Base-by-base conservation (phyloP, 2,797 vertebrate species). In the Eulemur rubriventer region DNA sequence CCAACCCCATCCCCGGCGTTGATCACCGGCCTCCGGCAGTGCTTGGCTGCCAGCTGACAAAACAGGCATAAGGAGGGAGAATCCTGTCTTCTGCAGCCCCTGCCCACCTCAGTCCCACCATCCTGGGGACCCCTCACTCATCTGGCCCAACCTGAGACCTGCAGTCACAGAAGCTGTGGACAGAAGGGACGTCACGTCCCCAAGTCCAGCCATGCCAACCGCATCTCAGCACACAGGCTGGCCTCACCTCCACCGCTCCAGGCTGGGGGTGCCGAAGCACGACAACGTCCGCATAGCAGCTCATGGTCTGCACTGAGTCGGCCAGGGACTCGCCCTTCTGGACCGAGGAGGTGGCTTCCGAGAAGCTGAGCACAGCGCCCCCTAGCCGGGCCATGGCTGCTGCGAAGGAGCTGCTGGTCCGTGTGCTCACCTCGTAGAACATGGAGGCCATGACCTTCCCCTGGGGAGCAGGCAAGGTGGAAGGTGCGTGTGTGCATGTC, bases 371-470 rank as follows among this genome's bases (percentile, higher is more conserved):
- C 2, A 99, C 99, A 0, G 99, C 99, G 33, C 99, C 99, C 0
- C 99, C 99, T 3, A 99, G 98, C 0, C 99, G 99, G 97, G 99
- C 99, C 99, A 99, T 99, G 97, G 99, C 99, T 0, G 99, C 99
- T 0, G 99, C 98, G 0, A 99, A 99, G 72, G 99, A 99, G 98
- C 99, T 99, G 98, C 99, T 99, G 98, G 99, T 99, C 67, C 99
- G 99, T 0, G 99, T 99, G 99, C 99, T 99, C 4, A 99, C 99
- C 96, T 99, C 99, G 0, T 99, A 99, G 98, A 99, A 99, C 99
- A 99, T 99, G 98, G 99, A 99, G 0, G 99, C 99, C 99, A 99
- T 99, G 94, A 99, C 99, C 52, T 99, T 99, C 4, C 99, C 99
- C 99, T 99, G 98, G 0, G 14, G 18, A 22, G 33, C 0, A 1